These are phyloP conservation scores for Trinorchestia longiramus DNA, from an alignment of 1,140 invertebrate genomes.

Conservation along the genomic window DNA sequence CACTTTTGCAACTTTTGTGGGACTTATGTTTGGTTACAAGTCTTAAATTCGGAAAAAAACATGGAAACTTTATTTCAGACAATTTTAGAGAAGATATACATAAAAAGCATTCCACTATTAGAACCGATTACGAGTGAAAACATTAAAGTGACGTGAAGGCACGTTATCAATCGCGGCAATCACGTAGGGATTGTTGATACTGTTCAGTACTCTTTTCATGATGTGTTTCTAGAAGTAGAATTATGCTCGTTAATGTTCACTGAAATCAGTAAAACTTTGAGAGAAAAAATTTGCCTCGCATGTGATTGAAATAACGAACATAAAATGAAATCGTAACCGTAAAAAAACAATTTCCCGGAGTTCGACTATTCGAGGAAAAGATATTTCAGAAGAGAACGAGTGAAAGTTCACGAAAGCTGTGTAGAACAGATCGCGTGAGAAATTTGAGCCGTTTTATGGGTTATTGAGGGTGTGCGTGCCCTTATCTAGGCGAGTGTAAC, in stretches of 20 bases:
- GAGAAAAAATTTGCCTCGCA: not conserved
- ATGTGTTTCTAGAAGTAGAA: not conserved
- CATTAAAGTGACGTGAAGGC: too few species aligned
- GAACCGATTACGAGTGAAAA: too few species aligned
- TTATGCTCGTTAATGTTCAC: not conserved
- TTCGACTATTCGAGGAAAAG: not conserved
- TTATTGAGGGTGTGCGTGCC: conserved; percentile 32
- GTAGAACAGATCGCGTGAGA: conserved; percentile 1
- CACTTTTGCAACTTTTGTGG: too few species aligned
- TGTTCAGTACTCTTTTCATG: not conserved
- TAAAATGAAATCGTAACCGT: not conserved
- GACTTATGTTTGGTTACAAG: too few species aligned
- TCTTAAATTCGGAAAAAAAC: too few species aligned
- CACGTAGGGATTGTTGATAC: not conserved
- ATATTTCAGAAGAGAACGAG: not conserved
- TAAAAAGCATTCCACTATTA: too few species aligned
- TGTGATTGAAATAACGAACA: not conserved
- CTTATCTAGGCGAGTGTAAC: not conserved
- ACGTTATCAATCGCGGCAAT: not conserved
- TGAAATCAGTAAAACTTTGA: not conserved
- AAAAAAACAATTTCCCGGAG: not conserved
- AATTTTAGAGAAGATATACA: too few species aligned
- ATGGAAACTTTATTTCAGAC: too few species aligned
- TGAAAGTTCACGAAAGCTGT: not conserved
- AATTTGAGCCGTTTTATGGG: conserved; percentile 10